These are phyloP conservation scores for Lithophane ornitopus DNA, from an alignment of 2,888 invertebrate genomes.

Conservation along the genomic window DNA sequence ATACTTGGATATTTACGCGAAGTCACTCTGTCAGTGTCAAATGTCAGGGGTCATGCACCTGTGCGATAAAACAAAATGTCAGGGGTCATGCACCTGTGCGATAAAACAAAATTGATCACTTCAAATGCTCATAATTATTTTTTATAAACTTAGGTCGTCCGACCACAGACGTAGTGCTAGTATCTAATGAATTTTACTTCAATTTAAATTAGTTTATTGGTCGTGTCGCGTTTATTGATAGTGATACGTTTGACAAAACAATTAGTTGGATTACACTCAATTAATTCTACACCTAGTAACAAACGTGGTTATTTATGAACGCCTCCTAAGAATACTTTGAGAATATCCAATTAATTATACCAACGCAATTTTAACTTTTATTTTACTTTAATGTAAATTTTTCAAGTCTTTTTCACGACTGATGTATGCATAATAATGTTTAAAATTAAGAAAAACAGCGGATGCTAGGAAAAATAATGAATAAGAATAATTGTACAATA, in stretches of 20 bases:
- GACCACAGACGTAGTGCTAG: conserved; percentile 9
- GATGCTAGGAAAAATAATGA: conserved; percentile 7
- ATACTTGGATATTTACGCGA: conserved; percentile 46
- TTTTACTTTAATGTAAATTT: conserved; percentile 68
- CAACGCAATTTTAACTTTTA: conserved; percentile 59
- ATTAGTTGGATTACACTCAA: conserved; percentile 35
- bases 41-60: conserved; percentile 74
- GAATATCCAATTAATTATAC: conserved; percentile 58
- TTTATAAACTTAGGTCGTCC: conserved; percentile 25
- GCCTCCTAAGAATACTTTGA: conserved; percentile 46
- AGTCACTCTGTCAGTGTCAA: conserved; percentile 64
- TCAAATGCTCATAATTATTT: conserved; percentile 36
- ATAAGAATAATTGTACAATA: conserved; percentile 32
- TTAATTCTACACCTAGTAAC: conserved; percentile 47
- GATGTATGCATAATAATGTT: conserved; percentile 38
- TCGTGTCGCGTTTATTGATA: conserved; percentile 21
- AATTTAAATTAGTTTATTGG: conserved; percentile 38
- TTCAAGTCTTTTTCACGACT: conserved; percentile 52
- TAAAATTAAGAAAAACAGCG: conserved; percentile 27
- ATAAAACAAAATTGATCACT: conserved; percentile 47
- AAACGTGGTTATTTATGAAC: conserved; percentile 33
- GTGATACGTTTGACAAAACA: conserved; percentile 35
- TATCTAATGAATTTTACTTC: conserved; percentile 21
- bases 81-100: conserved; percentile 69
- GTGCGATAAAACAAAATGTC: conserved; percentile 64